Base-by-base conservation (phyloP, 1,140 invertebrate species). In the Conopomorpha cramerella region DNA sequence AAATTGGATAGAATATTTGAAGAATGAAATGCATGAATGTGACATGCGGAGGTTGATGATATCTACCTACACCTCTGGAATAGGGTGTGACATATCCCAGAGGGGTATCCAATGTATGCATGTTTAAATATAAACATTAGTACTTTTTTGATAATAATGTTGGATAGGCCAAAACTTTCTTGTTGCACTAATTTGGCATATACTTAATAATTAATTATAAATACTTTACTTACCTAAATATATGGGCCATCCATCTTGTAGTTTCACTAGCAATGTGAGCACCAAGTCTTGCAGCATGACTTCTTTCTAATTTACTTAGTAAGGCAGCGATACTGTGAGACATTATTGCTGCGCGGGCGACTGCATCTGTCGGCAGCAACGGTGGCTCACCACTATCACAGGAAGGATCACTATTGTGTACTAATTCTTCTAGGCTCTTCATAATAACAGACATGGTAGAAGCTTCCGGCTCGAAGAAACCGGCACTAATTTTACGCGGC, bases 251-350 rank as follows among this genome's bases (percentile, higher is more conserved):
- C 89, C n/a, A 92, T 47, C 88, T 78, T 3, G 86, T 87, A 0
- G 87, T 87, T n/a, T 92, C 90, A 11, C 84, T 84, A 0, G 85
- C 84, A 26, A 92, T 81, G 46, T 88, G 84, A 30, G 82, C 82
- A 14, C 85, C 84, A 18, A 93, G 65, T 50, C 85, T 83, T 26
- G 87, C 84, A 19, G 90, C 80, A 61, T 90, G n/a, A n/a, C n/a
- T n/a, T 30, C 85, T 78, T 30, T 90, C 86, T 31, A 93, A 62
- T 25, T 84, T 83, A 4, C 86, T 83, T 39, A 89, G 83, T 53
- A 88, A 87, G 2, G n/a, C n/a, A n/a, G n/a, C 84, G 36, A 92
- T 68, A 48, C 88, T 86, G 54, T 92, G 89, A 4, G 88, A 84
- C 8, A 89, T 66, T 16, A n/a, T n/a, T 4, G 88, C 82, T 26